Base-by-base conservation (phyloP, 1,140 invertebrate species). In the Eurosta solidaginis region DNA sequence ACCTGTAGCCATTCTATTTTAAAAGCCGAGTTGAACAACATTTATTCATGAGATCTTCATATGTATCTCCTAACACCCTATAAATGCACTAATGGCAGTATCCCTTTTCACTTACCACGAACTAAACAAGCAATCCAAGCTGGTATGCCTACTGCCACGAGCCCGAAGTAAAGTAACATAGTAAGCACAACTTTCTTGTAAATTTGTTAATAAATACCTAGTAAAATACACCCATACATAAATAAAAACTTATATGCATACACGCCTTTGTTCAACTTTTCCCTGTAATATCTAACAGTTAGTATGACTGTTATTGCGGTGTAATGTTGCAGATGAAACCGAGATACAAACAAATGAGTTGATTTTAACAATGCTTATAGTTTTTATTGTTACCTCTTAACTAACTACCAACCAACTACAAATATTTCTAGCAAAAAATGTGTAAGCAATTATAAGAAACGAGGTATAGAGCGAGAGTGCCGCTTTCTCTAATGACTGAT, bases 151-250 rank as follows among this genome's bases (percentile, higher is more conserved):
- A 27, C 50, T 29, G 17, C 3, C 4, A 10, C 33, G 6, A 36
- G 4, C 59, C 40, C n/a, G 59, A 36, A 20, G 27, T 20, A 20
- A 40, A 25, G 54, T 33, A 33, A 29, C 14, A 54, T 10, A 27
- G 50, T 54, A 12, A 20, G 27, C 29, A 68, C 33, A 68, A 68
- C 59, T 68, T 68, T 40, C 29, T 17, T 68, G 59, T 29, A 29
- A 68, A 68, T 68, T 68, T 68, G 59, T 68, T 68, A 68, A 68
- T 68, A 68, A 68, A 68, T 68, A 68, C 59, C 7, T 17, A 20
- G 33, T 27, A 68, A 59, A 12, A 63, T 33, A 63, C 29, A 63
- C 54, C 17, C 27, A 63, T 33, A 33, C 17, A 36, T 20, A n/a
- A n/a, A n/a, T n/a, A 40, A n/a, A 20, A 20, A 52, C 49, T 6